Evolutionary conservation across 2,113 vertebrate species (phyloP).

Genomic region (Actenoides lindsayi): DNA sequence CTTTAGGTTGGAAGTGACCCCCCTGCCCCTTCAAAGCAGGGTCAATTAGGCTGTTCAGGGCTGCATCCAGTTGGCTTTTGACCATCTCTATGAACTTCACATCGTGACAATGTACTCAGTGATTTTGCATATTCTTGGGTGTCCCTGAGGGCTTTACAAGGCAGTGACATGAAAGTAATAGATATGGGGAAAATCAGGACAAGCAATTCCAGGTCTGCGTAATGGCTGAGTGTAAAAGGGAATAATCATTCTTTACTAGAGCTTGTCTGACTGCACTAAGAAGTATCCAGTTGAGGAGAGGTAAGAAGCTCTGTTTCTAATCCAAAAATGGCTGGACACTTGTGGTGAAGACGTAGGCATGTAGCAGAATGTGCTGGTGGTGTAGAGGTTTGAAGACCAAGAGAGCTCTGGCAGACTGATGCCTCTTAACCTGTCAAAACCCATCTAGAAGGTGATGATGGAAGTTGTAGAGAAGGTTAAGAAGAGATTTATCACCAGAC

Average conservation of each 20-base stretch:
- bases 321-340: neutral
- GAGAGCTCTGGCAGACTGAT: neutral
- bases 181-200: neutral
- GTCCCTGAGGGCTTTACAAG: neutral
- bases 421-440: conserved; percentile 8
- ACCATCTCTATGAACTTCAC: neutral
- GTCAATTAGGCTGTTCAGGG: neutral
- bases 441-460: neutral
- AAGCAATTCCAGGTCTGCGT: neutral
- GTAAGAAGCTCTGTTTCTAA: neutral
- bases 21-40: neutral
- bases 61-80: neutral
- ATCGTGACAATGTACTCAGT: neutral
- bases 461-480: conserved; percentile 1
- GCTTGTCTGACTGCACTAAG: neutral
- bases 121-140: neutral
- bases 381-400: neutral
- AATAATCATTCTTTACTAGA: neutral
- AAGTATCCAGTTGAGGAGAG: neutral
- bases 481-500: neutral
- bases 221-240: neutral
- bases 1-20: neutral
- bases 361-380: neutral
- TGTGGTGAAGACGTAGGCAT: neutral
- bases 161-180: neutral